Conservation (phyloP, 1,140 invertebrate genomes). For the Drosophila prosaltans region DNA sequence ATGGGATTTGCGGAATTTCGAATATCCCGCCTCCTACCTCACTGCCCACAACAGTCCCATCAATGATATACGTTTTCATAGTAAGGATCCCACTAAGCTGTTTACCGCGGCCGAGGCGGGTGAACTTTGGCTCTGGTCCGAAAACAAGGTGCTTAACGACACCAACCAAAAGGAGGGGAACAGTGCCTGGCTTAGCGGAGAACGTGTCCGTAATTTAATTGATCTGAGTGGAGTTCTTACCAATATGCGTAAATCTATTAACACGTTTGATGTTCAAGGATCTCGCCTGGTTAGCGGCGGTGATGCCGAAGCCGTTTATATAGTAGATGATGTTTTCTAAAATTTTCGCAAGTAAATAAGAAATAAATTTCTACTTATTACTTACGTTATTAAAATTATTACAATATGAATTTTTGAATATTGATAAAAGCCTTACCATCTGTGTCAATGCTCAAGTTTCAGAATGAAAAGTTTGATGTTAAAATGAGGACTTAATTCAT, state of each 20-base stretch:
- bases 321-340: constrained; percentile 85
- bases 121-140: constrained; percentile 94
- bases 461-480: constrained; percentile 21
- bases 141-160: constrained; percentile 77
- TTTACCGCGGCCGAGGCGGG: constrained; percentile 91
- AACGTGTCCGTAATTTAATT: constrained; percentile 88
- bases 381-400: background rate
- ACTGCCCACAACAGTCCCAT: constrained; percentile 90
- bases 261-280: constrained; percentile 90
- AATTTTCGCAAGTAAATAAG: no score
- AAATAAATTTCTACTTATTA: constrained; percentile 4
- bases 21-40: constrained; percentile 90
- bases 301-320: constrained; percentile 92
- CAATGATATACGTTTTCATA: constrained; percentile 93
- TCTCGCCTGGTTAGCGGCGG: constrained; percentile 90
- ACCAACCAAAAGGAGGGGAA: constrained; percentile 37
- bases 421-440: background rate
- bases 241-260: constrained; percentile 89
- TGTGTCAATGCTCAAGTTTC: background rate
- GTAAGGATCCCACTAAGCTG: constrained; percentile 90
- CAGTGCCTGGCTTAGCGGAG: constrained; percentile 87
- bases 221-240: constrained; percentile 89
- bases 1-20: constrained; percentile 93
- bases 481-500: constrained; percentile 30
- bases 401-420: background rate